Percentiles rank a stretch among this genome's conserved stretches.
Conservation (phyloP, 2,888 invertebrate genomes). For the Conchocele bisecta region DNA sequence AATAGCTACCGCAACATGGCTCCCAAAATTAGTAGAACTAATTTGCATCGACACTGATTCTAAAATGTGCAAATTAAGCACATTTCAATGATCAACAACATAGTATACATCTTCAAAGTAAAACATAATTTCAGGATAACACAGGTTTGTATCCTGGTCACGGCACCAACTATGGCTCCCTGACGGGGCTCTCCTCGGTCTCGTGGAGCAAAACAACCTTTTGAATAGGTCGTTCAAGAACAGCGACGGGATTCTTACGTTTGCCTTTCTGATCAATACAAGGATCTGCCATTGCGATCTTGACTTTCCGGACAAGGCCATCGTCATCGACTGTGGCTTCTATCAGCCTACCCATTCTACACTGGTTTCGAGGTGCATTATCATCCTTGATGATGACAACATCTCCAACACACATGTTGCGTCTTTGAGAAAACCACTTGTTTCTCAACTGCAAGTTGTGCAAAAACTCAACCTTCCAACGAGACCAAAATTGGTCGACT, state of each 20-base stretch:
- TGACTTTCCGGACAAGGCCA: constrained; percentile 42
- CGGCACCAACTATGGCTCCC: constrained; percentile 12
- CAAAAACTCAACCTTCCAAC: constrained; percentile 44
- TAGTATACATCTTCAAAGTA: too few relatives aligned
- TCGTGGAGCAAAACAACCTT: constrained; percentile 36
- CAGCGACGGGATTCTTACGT: not conserved
- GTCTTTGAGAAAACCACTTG: constrained; percentile 3
- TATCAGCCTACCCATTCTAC: constrained; percentile 15
- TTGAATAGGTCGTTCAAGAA: constrained; percentile 17
- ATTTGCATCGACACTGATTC: too few relatives aligned
- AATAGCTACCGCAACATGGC: too few relatives aligned
- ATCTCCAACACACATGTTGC: constrained; percentile 31
- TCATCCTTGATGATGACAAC: constrained; percentile 42
- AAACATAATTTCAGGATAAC: too few relatives aligned
- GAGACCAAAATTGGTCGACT: constrained; percentile 35
- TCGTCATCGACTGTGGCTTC: constrained; percentile 8
- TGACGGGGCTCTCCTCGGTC: constrained; percentile 5
- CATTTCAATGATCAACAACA: too few relatives aligned
- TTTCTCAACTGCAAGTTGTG: not conserved
- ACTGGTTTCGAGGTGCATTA: constrained; percentile 15
- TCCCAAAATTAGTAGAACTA: too few relatives aligned
- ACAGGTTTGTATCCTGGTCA: constrained; percentile 5
- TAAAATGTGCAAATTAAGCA: too few relatives aligned
- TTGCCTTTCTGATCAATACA: constrained; percentile 14
- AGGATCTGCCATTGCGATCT: constrained; percentile 13